Evolutionary conservation across 2,888 invertebrate genomes (phyloP).

Genomic region (Drosophila fulvimacula): DNA sequence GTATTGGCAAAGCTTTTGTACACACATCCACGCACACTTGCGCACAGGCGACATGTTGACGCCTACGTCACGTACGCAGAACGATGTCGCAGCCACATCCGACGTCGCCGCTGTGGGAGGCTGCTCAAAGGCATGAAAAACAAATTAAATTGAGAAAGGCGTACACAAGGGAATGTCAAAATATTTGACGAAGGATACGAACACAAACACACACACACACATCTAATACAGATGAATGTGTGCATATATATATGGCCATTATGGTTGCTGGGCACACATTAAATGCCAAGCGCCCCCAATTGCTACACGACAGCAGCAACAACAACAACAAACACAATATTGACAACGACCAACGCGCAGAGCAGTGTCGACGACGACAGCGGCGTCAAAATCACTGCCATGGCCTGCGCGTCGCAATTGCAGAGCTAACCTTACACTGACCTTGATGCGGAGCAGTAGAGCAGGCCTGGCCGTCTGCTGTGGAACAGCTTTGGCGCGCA

Average conservation of each 20-base stretch:
- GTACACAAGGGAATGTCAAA: slow-evolving; percentile 48
- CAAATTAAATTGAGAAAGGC: slow-evolving; percentile 46
- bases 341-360: slow-evolving; percentile 57
- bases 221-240: not conserved
- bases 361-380: slow-evolving; percentile 20
- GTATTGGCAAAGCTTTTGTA: slow-evolving; percentile 40
- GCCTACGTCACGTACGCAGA: slow-evolving; percentile 43
- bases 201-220: slow-evolving; percentile 9
- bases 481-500: slow-evolving; percentile 55
- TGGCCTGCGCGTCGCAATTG: slow-evolving; percentile 64
- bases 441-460: slow-evolving; percentile 73
- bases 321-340: slow-evolving; percentile 27
- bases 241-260: slow-evolving; percentile 14
- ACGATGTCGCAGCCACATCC: slow-evolving; percentile 27
- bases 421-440: slow-evolving; percentile 77
- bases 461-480: slow-evolving; percentile 44
- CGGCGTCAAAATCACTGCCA: slow-evolving; percentile 67
- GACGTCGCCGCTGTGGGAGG: slow-evolving; percentile 44
- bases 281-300: slow-evolving; percentile 30
- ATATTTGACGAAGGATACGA: slow-evolving; percentile 55
- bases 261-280: slow-evolving; percentile 31
- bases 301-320: slow-evolving; percentile 22
- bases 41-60: slow-evolving; percentile 29
- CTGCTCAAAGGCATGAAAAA: slow-evolving; percentile 38
- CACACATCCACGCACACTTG: slow-evolving; percentile 23